These are phyloP conservation scores for Anniella stebbinsi DNA, from an alignment of 2,797 vertebrate genomes.

Conservation along the genomic window DNA sequence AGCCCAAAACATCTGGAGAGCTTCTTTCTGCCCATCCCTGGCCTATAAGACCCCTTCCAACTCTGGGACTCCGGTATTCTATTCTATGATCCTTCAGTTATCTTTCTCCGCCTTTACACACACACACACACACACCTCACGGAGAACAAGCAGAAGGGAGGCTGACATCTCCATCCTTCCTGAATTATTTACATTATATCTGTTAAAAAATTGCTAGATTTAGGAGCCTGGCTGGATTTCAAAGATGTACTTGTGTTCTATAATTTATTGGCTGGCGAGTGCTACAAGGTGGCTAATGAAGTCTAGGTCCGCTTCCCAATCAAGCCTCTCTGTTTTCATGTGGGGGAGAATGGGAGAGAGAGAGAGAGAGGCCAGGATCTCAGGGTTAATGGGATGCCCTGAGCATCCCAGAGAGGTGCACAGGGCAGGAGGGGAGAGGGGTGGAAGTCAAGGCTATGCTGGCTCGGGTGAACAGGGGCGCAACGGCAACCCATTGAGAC, in stretches of 20 bases:
- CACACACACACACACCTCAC: too few species aligned
- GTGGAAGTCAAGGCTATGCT: too few species aligned
- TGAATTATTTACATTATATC: constrained; percentile 21
- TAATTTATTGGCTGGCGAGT: constrained; percentile 61
- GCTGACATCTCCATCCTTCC: constrained; percentile 6
- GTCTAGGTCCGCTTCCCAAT: background rate
- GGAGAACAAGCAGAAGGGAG: rapidly evolving
- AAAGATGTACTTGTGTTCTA: constrained; percentile 48
- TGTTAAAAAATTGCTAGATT: constrained; percentile 48
- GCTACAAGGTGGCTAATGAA: background rate
- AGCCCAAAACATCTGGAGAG: too few species aligned
- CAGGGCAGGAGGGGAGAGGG: rapidly evolving
- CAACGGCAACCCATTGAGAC: background rate
- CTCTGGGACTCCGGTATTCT: too few species aligned
- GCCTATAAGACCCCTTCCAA: background rate
- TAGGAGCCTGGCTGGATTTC: constrained; percentile 54
- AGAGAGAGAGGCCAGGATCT: background rate
- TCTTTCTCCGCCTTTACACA: background rate
- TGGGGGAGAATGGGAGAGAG: background rate
- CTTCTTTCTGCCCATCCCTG: too few species aligned
- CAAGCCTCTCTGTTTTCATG: background rate
- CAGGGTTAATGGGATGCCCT: background rate
- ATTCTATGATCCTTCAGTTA: background rate
- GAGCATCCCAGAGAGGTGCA: rapidly evolving
- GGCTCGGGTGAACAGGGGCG: background rate